phyloP scores from a whole-genome alignment of 2,113 vertebrate species.

The Atlantisia rogersi region DNA sequence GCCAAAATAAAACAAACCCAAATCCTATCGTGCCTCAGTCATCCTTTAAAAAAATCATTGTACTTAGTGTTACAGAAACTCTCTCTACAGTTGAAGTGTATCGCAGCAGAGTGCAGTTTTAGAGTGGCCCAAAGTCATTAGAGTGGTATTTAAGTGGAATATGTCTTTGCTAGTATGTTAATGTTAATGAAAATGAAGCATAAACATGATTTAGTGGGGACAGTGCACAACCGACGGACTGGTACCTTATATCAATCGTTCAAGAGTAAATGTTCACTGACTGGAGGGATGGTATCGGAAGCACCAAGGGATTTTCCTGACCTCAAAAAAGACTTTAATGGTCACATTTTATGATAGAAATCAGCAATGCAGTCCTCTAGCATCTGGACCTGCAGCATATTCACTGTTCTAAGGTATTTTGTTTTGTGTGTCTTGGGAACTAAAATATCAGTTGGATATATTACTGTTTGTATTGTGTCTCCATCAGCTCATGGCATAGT shows the following conservation, averaged over 20 bases:
- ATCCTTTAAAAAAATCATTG: background rate
- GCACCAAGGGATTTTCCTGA: background rate
- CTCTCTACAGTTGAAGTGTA: background rate
- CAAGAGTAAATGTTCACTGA: background rate
- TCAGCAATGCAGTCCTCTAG: background rate
- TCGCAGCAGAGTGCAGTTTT: background rate
- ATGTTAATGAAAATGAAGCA: background rate
- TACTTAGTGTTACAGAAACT: background rate
- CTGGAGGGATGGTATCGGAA: background rate
- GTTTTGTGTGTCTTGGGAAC: background rate
- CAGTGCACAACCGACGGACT: background rate
- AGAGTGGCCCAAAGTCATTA: background rate
- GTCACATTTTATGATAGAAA: background rate
- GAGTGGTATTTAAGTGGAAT: background rate
- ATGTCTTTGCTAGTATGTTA: background rate
- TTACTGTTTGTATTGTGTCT: too few species aligned
- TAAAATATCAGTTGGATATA: background rate
- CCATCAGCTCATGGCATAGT: background rate
- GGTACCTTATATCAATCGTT: background rate
- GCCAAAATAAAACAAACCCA: background rate
- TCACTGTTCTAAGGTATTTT: background rate
- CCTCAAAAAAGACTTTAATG: background rate
- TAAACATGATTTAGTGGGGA: background rate
- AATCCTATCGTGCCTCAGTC: background rate
- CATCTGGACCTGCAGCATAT: background rate